Evolutionary conservation across 1,140 invertebrate genomes (phyloP), one percentile per base, ranked within the genome.

Genomic region (Laodelphax striatellus): DNA sequence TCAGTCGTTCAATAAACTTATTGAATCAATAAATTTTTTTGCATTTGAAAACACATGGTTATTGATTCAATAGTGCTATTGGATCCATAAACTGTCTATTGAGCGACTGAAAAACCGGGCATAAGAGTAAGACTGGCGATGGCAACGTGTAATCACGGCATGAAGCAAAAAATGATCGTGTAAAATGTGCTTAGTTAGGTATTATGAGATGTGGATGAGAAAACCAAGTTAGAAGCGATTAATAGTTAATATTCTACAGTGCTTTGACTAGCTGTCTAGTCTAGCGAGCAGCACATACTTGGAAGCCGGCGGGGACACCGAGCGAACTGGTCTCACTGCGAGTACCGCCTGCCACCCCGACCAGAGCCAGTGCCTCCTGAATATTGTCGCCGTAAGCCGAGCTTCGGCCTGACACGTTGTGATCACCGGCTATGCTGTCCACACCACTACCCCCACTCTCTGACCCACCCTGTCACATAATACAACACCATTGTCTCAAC

Each of bases 391-490:
- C 90, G 71, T 94, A 94, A 1, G 89, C 88, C 67, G 90, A 93
- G 73, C 90, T 93, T 34, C 90, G 79, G 28, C 91, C 91, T 14
- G 90, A 93, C 8, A 84, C 82, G 67, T 82, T 83, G 62, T 85
- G 82, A 63, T 91, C 88, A n/a, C 91, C 90, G 50, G 88, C 90
- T 64, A 93, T 90, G 67, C 89, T 93, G 69, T 93, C 92, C 44
- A 89, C 89, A 43, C 87, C 91, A 71, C 90, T 94, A 55, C 88
- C 90, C 44, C 88, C 88, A 73, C 89, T 92, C 71, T 94, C 92
- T 41, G 88, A 92, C 41, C 85, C 86, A 50, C 80, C 80, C 46
- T 50, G 21, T 50, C 14, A 44, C 14, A 38, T 38, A 60, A n/a
- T n/a, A n/a, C n/a, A 85, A 58, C 87, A 86, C 64, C 80, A 82